A percentile compares a stretch with the other conserved stretches of the same genome.
phyloP scores from a whole-genome alignment of 2,888 invertebrate genomes.

The Rhaphigaster nebulosa region DNA sequence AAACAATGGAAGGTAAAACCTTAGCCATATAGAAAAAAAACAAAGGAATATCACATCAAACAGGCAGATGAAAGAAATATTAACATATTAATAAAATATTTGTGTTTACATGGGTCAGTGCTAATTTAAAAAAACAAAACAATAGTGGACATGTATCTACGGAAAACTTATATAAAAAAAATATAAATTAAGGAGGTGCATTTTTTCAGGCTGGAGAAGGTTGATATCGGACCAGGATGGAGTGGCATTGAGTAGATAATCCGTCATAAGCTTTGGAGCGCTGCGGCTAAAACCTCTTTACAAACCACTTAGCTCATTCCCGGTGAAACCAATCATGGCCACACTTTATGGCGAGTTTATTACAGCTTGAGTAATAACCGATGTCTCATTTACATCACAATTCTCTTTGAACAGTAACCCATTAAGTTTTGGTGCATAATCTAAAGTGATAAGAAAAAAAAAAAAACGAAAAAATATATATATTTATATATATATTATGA shows the following conservation, averaged over 20 bases:
- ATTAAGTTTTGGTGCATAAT: background rate
- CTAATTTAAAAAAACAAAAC: background rate
- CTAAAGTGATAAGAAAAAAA: background rate
- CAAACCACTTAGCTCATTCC: conserved; percentile 17
- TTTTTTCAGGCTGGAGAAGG: background rate
- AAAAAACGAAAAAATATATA: background rate
- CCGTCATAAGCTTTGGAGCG: conserved; percentile 4
- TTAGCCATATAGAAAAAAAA: no score
- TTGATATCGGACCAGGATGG: background rate
- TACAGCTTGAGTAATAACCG: background rate
- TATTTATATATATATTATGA: no score
- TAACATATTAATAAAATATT: background rate
- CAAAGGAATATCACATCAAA: background rate
- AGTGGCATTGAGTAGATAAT: background rate
- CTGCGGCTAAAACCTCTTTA: conserved; percentile 10
- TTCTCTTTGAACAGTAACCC: background rate
- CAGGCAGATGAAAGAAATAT: no score
- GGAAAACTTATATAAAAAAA: background rate
- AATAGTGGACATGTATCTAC: background rate
- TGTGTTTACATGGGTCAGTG: background rate
- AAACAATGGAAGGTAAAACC: no score
- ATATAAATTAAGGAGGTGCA: background rate
- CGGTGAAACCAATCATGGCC: background rate
- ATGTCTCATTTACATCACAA: conserved; percentile 30
- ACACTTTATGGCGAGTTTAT: background rate